Evolutionary conservation across 2,113 vertebrate genomes (phyloP).

Genomic region (Laticauda colubrina): DNA sequence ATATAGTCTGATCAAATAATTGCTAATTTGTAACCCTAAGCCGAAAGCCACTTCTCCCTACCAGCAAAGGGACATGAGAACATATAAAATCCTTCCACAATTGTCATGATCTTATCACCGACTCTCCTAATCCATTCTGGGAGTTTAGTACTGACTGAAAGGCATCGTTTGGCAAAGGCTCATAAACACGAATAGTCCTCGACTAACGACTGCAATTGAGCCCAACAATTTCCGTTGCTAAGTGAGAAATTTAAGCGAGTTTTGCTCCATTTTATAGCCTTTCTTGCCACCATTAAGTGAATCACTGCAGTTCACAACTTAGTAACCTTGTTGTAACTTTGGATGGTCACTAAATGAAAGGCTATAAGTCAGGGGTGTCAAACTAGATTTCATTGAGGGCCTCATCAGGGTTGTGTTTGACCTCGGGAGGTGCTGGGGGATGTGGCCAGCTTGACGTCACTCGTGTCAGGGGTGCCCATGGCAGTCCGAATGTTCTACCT

Average conservation of each 20-base stretch:
- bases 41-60: not conserved
- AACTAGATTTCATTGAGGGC: no score
- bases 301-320: not conserved
- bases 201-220: not conserved
- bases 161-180: not conserved
- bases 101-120: not conserved
- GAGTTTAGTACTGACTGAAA: not conserved
- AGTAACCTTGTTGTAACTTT: not conserved
- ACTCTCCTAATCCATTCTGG: not conserved
- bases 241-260: not conserved
- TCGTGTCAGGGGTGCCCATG: no score
- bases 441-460: no score
- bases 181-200: not conserved
- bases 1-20: not conserved
- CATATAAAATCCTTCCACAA: not conserved
- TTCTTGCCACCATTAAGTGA: not conserved
- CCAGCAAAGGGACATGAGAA: not conserved
- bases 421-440: no score
- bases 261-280: not conserved
- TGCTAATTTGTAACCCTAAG: not conserved
- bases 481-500: no score
- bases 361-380: not conserved
- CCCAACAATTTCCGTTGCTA: not conserved
- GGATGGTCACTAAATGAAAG: not conserved
- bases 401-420: no score